phyloP scores from a whole-genome alignment of 1,140 invertebrate species.

The Cheumatopsyche charites region DNA sequence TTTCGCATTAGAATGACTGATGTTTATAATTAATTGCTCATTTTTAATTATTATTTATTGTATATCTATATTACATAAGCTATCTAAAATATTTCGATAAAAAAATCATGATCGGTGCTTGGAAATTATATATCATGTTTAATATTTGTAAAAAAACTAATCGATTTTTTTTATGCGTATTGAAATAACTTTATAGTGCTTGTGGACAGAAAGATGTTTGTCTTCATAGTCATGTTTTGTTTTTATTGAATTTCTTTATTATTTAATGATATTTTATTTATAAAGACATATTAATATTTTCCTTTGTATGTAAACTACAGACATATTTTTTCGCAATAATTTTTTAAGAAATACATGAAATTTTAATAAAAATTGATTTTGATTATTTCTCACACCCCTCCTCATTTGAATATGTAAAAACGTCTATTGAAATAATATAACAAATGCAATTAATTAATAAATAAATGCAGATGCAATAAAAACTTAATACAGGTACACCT shows the following conservation, averaged over 20 bases:
- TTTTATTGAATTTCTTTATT: conserved; percentile 5
- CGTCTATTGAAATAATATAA: too few species aligned
- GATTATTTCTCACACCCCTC: too few species aligned
- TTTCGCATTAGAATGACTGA: not conserved
- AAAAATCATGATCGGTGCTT: conserved; percentile 25
- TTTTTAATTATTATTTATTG: not conserved
- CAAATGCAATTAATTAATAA: too few species aligned
- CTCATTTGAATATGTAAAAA: too few species aligned
- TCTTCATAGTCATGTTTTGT: not conserved
- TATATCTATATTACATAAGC: not conserved
- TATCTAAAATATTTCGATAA: not conserved
- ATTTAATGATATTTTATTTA: conserved; percentile 14
- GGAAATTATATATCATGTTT: conserved; percentile 19
- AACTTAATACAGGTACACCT: too few species aligned
- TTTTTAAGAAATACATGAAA: conserved; percentile 25
- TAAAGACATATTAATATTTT: conserved; percentile 21
- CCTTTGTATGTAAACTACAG: conserved; percentile 8
- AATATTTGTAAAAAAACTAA: not conserved
- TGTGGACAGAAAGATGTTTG: too few species aligned
- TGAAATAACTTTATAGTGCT: not conserved
- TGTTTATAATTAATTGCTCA: not conserved
- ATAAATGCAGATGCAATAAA: too few species aligned
- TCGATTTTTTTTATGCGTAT: not conserved
- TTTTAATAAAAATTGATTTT: conserved; percentile 4
- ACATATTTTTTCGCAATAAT: conserved; percentile 15